Conservation (phyloP, 2,888 invertebrate species). For the Chouioia cunea region DNA sequence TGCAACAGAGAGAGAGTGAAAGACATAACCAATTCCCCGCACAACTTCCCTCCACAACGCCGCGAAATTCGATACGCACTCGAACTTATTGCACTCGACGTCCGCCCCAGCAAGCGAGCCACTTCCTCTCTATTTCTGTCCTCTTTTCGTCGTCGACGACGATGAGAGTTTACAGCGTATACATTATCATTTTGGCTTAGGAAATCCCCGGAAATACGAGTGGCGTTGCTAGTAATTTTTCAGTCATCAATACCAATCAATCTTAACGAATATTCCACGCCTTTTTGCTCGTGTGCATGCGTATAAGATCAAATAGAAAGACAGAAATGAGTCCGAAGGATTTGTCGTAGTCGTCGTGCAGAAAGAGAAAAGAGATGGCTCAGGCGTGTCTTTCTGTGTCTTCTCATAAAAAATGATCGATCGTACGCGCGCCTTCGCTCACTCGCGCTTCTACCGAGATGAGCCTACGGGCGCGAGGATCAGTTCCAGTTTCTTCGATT, state of each 20-base stretch:
- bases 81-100: too few species aligned
- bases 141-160: neutral
- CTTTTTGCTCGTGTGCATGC: neutral
- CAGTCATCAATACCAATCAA: slow-evolving; percentile 4
- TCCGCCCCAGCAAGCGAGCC: too few species aligned
- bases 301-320: slow-evolving; percentile 22
- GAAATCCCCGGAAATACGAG: too few species aligned
- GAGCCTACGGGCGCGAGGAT: slow-evolving; percentile 31
- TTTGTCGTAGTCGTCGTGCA: slow-evolving; percentile 28
- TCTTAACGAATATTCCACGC: slow-evolving; percentile 18
- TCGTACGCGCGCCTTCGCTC: too few species aligned
- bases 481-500: slow-evolving; percentile 14
- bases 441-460: too few species aligned
- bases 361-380: slow-evolving; percentile 27
- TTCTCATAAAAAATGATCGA: slow-evolving; percentile 40
- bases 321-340: slow-evolving; percentile 28
- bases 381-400: neutral
- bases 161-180: neutral
- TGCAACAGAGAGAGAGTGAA: too few species aligned
- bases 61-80: too few species aligned
- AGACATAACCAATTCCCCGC: too few species aligned
- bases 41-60: too few species aligned
- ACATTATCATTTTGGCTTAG: too few species aligned
- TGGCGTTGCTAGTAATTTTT: too few species aligned
- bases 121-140: neutral